These are phyloP conservation scores for Latrodectus geometricus DNA, from an alignment of 1,140 invertebrate genomes.

Conservation along the genomic window DNA sequence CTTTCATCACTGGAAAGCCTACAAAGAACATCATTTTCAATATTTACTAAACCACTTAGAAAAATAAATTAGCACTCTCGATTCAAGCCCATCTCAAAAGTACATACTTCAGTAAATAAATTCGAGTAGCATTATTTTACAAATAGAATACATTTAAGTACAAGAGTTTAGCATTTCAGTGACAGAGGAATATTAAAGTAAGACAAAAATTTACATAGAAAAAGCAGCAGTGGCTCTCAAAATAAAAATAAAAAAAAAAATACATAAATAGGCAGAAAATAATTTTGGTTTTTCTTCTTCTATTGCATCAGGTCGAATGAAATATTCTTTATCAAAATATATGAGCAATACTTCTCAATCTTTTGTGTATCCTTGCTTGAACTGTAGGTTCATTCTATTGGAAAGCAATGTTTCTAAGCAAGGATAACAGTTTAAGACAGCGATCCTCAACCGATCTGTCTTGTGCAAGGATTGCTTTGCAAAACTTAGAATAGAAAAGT, in stretches of 20 bases:
- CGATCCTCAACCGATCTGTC: constrained; percentile 51
- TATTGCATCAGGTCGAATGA: too few species aligned
- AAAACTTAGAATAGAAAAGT: not conserved
- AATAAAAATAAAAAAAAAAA: constrained; percentile 12
- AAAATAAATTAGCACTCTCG: too few species aligned
- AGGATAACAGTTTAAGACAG: constrained; percentile 51
- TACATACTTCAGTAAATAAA: too few species aligned
- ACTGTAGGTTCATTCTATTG: too few species aligned
- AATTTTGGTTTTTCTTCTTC: too few species aligned
- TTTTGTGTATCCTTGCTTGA: constrained; percentile 38
- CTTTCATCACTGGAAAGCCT: constrained; percentile 63
- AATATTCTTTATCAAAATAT: not conserved
- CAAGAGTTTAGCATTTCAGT: not conserved
- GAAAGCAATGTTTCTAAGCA: constrained; percentile 14
- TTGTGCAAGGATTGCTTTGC: not conserved
- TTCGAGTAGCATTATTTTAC: not conserved
- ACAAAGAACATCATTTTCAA: not conserved
- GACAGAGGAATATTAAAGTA: not conserved
- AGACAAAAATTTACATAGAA: constrained; percentile 5
- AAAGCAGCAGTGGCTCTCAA: constrained; percentile 48
- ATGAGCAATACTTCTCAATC: constrained; percentile 43
- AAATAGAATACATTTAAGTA: not conserved
- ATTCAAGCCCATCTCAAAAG: too few species aligned
- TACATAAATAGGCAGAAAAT: not conserved
- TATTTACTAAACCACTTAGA: too few species aligned